Conservation (phyloP, 2,888 invertebrate species). For the Chrysolina haemoptera region DNA sequence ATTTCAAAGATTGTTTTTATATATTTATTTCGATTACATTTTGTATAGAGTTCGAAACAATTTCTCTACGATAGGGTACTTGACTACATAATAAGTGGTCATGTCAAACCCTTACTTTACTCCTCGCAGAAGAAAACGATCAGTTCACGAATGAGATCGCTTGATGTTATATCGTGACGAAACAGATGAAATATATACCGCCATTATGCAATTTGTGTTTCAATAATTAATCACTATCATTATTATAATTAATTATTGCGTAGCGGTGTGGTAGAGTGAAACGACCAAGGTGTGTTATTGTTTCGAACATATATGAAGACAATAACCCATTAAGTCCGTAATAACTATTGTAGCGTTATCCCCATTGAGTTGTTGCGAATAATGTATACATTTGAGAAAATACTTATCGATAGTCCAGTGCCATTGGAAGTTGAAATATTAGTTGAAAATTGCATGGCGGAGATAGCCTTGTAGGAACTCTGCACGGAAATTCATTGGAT, state of each 20-base stretch:
- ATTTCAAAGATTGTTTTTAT: too few species aligned
- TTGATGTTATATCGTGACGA: constrained; percentile 14
- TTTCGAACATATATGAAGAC: neutral
- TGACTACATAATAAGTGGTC: neutral
- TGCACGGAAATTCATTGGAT: too few species aligned
- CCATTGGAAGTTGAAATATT: neutral
- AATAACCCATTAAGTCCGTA: constrained; percentile 11
- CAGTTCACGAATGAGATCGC: neutral
- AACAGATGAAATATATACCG: constrained; percentile 12
- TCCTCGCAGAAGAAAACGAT: neutral
- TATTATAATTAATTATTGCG: constrained; percentile 27
- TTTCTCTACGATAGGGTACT: neutral
- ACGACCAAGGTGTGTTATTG: constrained; percentile 1
- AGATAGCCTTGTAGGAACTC: too few species aligned
- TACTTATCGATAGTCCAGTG: neutral
- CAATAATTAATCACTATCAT: constrained; percentile 23
- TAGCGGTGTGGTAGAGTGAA: constrained; percentile 14
- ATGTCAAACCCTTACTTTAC: neutral
- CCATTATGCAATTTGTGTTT: constrained; percentile 24
- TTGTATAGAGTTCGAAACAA: too few species aligned
- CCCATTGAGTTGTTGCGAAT: constrained; percentile 8
- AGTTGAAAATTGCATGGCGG: neutral
- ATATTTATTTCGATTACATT: too few species aligned
- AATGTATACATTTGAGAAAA: neutral
- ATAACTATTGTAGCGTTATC: constrained; percentile 13